Evolutionary conservation across 2,888 invertebrate genomes (phyloP).

Genomic region (Eristalis pertinax): DNA sequence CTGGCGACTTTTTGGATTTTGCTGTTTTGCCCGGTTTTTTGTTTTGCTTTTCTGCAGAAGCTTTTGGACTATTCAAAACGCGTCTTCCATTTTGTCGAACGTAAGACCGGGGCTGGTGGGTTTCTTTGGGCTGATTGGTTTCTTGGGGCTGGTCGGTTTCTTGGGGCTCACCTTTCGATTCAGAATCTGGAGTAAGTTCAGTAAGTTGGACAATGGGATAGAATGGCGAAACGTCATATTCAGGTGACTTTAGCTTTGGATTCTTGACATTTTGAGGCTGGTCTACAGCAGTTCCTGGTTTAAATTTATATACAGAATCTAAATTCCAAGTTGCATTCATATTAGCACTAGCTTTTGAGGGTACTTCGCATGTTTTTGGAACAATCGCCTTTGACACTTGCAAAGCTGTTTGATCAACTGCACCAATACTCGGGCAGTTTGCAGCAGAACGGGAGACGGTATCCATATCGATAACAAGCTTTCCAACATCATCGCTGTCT

Average conservation of each 20-base stretch:
- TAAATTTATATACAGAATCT: neutral
- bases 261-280: too few species aligned
- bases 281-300: conserved; percentile 5
- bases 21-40: neutral
- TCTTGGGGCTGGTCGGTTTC: neutral
- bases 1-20: neutral
- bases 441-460: neutral
- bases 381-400: neutral
- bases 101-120: neutral
- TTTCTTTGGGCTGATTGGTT: neutral
- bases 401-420: neutral
- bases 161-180: neutral
- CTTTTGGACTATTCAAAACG: neutral
- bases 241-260: neutral
- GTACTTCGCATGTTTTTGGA: neutral
- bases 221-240: conserved; percentile 10
- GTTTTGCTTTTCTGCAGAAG: neutral
- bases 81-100: neutral
- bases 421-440: neutral
- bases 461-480: neutral
- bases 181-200: conserved; percentile 23
- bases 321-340: neutral
- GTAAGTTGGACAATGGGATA: conserved; percentile 34
- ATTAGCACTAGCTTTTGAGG: neutral
- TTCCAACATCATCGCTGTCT: neutral